A percentile compares a stretch with the other conserved stretches of the same genome.
These are phyloP conservation scores for Drosophila arizonae DNA, from an alignment of 1,140 invertebrate species.

Conservation along the genomic window DNA sequence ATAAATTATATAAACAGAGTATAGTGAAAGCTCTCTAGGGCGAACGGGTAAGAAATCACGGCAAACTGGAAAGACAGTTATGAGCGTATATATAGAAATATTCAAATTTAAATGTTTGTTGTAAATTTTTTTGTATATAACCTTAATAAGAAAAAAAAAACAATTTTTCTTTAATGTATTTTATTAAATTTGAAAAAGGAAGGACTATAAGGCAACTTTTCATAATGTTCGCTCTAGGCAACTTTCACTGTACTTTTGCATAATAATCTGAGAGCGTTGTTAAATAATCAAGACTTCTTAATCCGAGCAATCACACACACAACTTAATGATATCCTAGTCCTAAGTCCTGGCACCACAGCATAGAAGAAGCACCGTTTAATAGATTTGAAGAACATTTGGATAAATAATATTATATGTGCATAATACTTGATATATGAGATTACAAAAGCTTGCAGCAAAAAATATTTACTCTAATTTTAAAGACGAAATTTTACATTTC, in stretches of 20 bases:
- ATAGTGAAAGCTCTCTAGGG: constrained; percentile 5
- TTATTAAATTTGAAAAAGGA: no score
- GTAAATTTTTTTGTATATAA: no score
- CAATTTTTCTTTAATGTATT: no score
- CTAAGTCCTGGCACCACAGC: constrained; percentile 44
- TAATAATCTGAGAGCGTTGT: no score
- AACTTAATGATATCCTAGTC: constrained; percentile 40
- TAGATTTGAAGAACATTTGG: constrained; percentile 15
- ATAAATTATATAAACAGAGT: not conserved
- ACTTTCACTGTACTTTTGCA: not conserved
- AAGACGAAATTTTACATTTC: constrained; percentile 7
- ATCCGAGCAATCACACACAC: constrained; percentile 25
- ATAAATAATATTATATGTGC: constrained; percentile 23
- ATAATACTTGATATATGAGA: constrained; percentile 42
- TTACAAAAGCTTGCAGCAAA: constrained; percentile 47
- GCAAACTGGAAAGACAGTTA: no score
- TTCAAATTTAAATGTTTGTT: no score
- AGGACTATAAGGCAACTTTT: no score
- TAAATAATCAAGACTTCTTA: no score
- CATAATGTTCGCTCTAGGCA: not conserved
- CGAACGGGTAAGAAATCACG: not conserved
- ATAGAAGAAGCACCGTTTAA: constrained; percentile 21
- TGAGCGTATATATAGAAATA: no score
- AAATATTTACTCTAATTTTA: constrained; percentile 9
- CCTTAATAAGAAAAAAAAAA: no score